A percentile compares a stretch with the other conserved stretches of the same genome.
phyloP scores from a whole-genome alignment of 2,113 vertebrate genomes.

The Lophotis ruficrista region DNA sequence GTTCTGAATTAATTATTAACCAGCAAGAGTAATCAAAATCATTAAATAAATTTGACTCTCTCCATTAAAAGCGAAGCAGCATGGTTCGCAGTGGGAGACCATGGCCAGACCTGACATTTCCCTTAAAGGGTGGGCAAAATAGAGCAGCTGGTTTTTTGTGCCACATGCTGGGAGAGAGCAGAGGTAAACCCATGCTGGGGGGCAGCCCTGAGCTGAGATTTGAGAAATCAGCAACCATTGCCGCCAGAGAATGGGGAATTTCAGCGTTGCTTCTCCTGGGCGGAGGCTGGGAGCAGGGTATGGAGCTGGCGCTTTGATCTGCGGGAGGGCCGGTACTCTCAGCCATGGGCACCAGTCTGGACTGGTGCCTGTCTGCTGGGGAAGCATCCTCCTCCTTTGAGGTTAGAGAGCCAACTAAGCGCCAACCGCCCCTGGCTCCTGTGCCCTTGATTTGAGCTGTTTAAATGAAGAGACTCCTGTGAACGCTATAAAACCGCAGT shows the following conservation, averaged over 20 bases:
- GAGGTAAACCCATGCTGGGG: background rate
- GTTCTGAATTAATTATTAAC: constrained; percentile 23
- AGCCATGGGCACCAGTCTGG: rapidly evolving
- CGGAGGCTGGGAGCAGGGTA: background rate
- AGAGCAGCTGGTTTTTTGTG: background rate
- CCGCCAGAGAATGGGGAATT: background rate
- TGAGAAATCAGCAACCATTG: rapidly evolving
- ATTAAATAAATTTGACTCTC: background rate
- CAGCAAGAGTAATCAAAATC: constrained; percentile 3
- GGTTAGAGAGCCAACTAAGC: background rate
- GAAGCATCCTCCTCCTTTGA: background rate
- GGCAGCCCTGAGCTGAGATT: background rate
- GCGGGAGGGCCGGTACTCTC: background rate
- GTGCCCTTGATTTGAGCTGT: background rate
- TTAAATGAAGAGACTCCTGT: background rate
- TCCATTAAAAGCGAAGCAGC: background rate
- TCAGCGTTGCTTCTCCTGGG: rapidly evolving
- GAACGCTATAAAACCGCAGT: background rate
- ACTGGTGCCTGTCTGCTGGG: background rate
- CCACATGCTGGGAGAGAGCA: background rate
- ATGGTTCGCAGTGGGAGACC: background rate
- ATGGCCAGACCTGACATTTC: background rate
- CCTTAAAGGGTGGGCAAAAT: background rate
- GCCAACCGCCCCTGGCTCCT: background rate
- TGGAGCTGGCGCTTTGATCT: background rate